These are phyloP conservation scores for Sphinx pinastri DNA, from an alignment of 2,888 invertebrate genomes.

Conservation along the genomic window DNA sequence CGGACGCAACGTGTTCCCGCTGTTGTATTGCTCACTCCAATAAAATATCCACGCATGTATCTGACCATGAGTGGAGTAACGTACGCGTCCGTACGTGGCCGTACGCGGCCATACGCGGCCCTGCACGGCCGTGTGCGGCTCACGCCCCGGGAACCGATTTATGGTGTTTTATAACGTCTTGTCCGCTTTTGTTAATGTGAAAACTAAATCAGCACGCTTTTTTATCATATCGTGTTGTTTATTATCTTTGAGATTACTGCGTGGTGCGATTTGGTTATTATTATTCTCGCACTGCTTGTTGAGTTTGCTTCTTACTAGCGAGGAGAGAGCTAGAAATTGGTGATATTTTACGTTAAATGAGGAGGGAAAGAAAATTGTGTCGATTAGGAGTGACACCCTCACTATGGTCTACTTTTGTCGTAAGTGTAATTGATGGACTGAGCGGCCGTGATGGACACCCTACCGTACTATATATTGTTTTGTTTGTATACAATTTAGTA, in stretches of 20 bases:
- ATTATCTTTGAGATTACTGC: slow-evolving; percentile 37
- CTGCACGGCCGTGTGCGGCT: slow-evolving; percentile 50
- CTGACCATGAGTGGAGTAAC: slow-evolving; percentile 58
- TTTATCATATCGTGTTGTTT: slow-evolving; percentile 46
- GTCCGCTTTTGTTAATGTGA: slow-evolving; percentile 79
- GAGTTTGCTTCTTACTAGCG: neutral
- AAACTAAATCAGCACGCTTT: slow-evolving; percentile 71
- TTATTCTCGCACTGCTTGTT: neutral
- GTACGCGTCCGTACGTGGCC: slow-evolving; percentile 59
- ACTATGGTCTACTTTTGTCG: neutral
- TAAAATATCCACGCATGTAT: slow-evolving; percentile 67
- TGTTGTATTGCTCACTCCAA: slow-evolving; percentile 67
- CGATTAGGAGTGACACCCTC: slow-evolving; percentile 16
- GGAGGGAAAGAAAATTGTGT: neutral
- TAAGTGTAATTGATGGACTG: slow-evolving; percentile 17
- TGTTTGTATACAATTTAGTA: neutral
- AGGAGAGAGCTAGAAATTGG: neutral
- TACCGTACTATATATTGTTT: neutral
- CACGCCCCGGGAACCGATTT: slow-evolving; percentile 65
- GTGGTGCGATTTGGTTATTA: slow-evolving; percentile 19
- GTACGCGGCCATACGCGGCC: slow-evolving; percentile 50
- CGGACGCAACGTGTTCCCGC: slow-evolving; percentile 62
- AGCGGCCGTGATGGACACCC: neutral
- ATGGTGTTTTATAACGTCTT: slow-evolving; percentile 74
- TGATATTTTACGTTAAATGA: neutral